Evolutionary conservation across 2,797 vertebrate species (phyloP), one percentile per base, ranked within the genome.

Genomic region (Oreochromis mossambicus): DNA sequence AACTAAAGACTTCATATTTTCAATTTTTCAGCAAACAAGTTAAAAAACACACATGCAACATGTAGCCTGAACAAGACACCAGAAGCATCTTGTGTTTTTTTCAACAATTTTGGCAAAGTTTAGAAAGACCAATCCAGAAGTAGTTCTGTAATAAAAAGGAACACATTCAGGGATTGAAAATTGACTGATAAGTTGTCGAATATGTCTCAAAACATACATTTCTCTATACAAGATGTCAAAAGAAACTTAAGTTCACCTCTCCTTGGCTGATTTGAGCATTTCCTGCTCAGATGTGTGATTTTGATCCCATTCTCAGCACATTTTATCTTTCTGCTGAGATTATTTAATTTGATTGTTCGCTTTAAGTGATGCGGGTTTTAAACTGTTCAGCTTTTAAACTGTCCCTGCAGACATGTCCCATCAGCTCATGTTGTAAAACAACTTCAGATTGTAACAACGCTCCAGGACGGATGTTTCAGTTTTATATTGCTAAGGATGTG

Each of bases 381-480:
- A 73, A 48, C 41, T 48, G 3, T 32, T 19, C 68, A 12, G 15
- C 26, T 32, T 50, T 75, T 4, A 32, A 75, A 50, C 15, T 0
- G 6, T n/a, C 70, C 46, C 70, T 75, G 70, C 26, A 50, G 43
- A 50, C 10, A 32, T 50, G 26, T 19, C 17, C 46, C 17, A 32
- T 50, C 17, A 78, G 34, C 46, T 61, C 14, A 34, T 79, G 79
- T 50, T 77, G 81, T 61, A 11, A 77, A 77, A 86, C 11, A 29
- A 78, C 78, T 77, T 73, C 46, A 70, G 83, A 84, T 32, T 63
- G 36, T 43, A 52, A 50, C 73, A 21, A 7, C 70, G 14, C 82
- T 34, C 68, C 61, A 61, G 89, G 81, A 77, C 1, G 43, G 79
- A 84, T 86, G 90, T 86, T 86, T 68, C 70, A 13, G 12, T 13